A percentile compares a stretch with the other conserved stretches of the same genome.
Evolutionary conservation across 37 sponge, comb jelly and placozoan genomes (phyloP).

Genomic region (Haliclona indistincta): DNA sequence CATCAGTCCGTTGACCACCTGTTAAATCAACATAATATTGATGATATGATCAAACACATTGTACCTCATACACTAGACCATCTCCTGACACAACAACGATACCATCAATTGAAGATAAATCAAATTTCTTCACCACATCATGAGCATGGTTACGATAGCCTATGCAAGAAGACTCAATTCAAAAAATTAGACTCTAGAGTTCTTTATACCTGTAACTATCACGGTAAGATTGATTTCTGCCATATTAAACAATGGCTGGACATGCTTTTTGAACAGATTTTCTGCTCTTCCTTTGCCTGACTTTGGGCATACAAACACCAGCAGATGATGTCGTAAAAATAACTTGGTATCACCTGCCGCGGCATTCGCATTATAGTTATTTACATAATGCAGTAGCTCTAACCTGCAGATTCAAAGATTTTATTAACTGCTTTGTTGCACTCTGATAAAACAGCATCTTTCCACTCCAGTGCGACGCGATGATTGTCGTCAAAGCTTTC

Average conservation of each 20-base stretch:
- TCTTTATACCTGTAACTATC: conserved; percentile 71
- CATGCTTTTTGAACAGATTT: conserved; percentile 29
- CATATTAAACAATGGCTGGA: conserved; percentile 74
- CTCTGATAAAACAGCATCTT: too few species aligned
- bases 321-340: conserved; percentile 5
- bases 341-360: too few species aligned
- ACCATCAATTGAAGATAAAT: conserved; percentile 68
- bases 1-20: conserved; percentile 97
- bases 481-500: conserved; percentile 20
- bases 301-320: conserved; percentile 77
- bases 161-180: too few species aligned
- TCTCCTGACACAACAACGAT: conserved; percentile 87
- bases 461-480: conserved; percentile 58
- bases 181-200: too few species aligned
- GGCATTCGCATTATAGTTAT: too few species aligned
- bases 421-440: too few species aligned
- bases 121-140: conserved; percentile 59
- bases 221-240: conserved; percentile 59
- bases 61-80: conserved; percentile 89
- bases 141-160: conserved; percentile 66
- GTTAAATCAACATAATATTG: background rate
- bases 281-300: conserved; percentile 63
- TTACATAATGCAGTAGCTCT: too few species aligned
- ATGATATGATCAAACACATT: too few species aligned
- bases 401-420: too few species aligned